Conservation (phyloP, 2,888 invertebrate species). For the Eristalinus sepulchralis region DNA sequence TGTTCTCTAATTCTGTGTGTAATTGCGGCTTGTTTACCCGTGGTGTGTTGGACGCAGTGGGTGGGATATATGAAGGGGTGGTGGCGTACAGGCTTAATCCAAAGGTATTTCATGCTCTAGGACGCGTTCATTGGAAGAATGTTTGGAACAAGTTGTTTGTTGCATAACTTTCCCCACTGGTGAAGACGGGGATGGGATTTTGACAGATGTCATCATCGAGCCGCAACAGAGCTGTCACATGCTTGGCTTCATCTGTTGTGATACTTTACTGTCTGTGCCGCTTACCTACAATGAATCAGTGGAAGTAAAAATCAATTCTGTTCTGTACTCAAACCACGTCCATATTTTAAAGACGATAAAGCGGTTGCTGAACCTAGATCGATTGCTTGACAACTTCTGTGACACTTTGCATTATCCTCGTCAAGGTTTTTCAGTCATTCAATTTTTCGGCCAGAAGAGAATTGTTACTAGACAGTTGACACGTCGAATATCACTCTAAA, state of each 20-base stretch:
- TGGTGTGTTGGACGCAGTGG: constrained; percentile 26
- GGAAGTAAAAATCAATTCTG: background rate
- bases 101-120: constrained; percentile 57
- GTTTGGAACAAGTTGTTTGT: background rate
- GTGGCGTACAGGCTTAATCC: constrained; percentile 2
- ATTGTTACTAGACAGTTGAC: background rate
- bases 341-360: background rate
- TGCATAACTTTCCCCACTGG: constrained; percentile 49
- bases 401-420: background rate
- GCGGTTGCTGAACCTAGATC: background rate
- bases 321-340: background rate
- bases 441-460: background rate
- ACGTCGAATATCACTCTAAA: background rate
- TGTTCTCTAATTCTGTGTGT: constrained; percentile 69
- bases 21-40: constrained; percentile 67
- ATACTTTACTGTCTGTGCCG: too few relatives aligned
- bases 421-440: background rate
- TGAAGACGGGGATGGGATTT: too few relatives aligned
- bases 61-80: background rate
- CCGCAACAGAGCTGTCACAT: too few relatives aligned
- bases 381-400: background rate
- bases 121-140: constrained; percentile 45
- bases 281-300: too few relatives aligned
- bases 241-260: too few relatives aligned
- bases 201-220: too few relatives aligned